Conservation (phyloP, 2,888 invertebrate species). For the Cepaea hortensis region DNA sequence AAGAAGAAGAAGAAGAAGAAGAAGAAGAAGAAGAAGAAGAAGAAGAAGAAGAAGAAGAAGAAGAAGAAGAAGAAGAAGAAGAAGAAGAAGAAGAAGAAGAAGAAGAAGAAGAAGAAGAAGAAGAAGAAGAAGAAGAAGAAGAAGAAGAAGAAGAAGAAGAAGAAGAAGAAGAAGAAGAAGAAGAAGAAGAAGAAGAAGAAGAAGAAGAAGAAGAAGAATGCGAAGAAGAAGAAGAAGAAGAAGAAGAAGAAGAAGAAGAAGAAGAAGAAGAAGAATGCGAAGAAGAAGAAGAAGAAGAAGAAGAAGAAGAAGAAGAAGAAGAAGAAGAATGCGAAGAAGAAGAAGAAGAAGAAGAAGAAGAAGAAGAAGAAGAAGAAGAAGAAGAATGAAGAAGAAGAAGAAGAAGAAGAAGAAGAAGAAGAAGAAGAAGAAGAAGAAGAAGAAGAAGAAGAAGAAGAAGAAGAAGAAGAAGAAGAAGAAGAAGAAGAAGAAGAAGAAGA, state of each 20-base stretch:
- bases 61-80: conserved; percentile 26
- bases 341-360: no score
- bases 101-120: conserved; percentile 25
- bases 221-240: no score
- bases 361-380: no score
- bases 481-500: no score
- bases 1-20: not conserved
- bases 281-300: not conserved
- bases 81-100: conserved; percentile 23
- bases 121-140: conserved; percentile 5
- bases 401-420: not conserved
- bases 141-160: not conserved
- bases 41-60: conserved; percentile 17
- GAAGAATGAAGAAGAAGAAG: no score
- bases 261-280: not conserved
- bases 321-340: no score
- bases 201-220: no score
- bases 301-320: no score
- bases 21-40: conserved; percentile 1
- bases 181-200: no score
- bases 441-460: no score
- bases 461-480: no score
- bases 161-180: no score
- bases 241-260: not conserved
- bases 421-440: not conserved